Conservation (phyloP, 2,797 vertebrate genomes). For the Clarias platycephalus region DNA sequence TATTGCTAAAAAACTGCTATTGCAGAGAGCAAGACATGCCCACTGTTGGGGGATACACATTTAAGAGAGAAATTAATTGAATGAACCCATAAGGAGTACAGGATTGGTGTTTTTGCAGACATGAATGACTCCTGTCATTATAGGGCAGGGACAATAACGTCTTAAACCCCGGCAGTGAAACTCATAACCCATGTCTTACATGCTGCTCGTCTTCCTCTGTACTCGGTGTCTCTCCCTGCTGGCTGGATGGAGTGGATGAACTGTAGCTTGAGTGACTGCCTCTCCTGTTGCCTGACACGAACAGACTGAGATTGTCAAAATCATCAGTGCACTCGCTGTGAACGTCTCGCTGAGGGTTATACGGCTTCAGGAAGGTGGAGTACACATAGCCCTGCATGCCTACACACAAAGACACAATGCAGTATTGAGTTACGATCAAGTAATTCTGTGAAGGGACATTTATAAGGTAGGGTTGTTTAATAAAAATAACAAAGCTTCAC, state of each 20-base stretch:
- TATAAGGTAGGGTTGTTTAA: neutral
- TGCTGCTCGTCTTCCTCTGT: conserved; percentile 81
- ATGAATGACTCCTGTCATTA: neutral
- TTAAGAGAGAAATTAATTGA: neutral
- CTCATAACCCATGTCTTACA: conserved; percentile 65
- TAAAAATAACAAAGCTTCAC: conserved; percentile 53
- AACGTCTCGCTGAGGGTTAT: conserved; percentile 82
- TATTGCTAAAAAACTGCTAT: neutral
- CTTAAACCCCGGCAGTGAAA: neutral
- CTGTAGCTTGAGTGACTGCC: conserved; percentile 66
- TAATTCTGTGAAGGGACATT: neutral
- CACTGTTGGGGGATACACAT: neutral
- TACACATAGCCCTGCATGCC: conserved; percentile 87
- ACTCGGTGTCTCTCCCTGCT: conserved; percentile 72
- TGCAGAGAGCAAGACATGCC: neutral
- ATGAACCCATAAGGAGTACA: neutral
- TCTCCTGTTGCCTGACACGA: conserved; percentile 80
- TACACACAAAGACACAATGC: conserved; percentile 52
- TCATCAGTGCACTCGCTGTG: conserved; percentile 71
- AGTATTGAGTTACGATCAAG: no score
- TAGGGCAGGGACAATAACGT: neutral
- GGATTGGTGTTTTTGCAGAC: neutral
- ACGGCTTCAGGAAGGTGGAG: conserved; percentile 91
- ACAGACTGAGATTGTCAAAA: conserved; percentile 93
- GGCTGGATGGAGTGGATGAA: conserved; percentile 73